Evolutionary conservation across 2,113 vertebrate species (phyloP).

Genomic region (Polyodon spathula): DNA sequence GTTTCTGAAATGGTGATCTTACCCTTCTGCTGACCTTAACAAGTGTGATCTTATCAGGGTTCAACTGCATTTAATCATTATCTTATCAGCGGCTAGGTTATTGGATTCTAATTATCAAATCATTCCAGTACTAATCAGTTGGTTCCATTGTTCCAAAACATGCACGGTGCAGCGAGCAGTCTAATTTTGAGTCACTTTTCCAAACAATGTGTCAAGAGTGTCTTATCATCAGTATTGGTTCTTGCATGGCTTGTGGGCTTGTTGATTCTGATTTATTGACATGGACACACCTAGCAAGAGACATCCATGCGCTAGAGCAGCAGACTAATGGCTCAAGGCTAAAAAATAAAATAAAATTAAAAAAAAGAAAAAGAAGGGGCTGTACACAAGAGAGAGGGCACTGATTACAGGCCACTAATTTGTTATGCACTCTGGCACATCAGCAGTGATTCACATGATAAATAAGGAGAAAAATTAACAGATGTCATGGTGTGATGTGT

Average conservation of each 20-base stretch:
- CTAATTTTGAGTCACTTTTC: not conserved
- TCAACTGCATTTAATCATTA: constrained; percentile 30
- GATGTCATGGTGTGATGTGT: constrained; percentile 98
- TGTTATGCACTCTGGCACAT: constrained; percentile 93
- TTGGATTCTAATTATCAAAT: constrained; percentile 36
- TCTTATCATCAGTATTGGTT: constrained; percentile 24
- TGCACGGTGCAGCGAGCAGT: not conserved
- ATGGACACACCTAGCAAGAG: constrained; percentile 65
- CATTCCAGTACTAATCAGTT: constrained; percentile 35
- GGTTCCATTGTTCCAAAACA: constrained; percentile 8
- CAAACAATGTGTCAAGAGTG: not conserved
- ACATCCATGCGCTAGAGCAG: constrained; percentile 44
- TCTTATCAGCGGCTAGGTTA: constrained; percentile 36
- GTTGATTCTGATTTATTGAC: constrained; percentile 75
- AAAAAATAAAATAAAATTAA: constrained; percentile 18
- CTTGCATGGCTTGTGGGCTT: constrained; percentile 65
- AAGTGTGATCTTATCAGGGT: constrained; percentile 6
- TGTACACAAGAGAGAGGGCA: constrained; percentile 61
- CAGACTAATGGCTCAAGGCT: constrained; percentile 46
- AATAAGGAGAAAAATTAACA: constrained; percentile 94
- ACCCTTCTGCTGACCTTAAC: constrained; percentile 41
- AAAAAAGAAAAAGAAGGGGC: constrained; percentile 44
- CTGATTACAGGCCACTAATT: constrained; percentile 95
- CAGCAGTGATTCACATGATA: constrained; percentile 89
- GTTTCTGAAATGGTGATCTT: constrained; percentile 23